A percentile compares a stretch with the other conserved stretches of the same genome.
Evolutionary conservation across 2,797 vertebrate genomes (phyloP).

Genomic region (Avahi laniger): DNA sequence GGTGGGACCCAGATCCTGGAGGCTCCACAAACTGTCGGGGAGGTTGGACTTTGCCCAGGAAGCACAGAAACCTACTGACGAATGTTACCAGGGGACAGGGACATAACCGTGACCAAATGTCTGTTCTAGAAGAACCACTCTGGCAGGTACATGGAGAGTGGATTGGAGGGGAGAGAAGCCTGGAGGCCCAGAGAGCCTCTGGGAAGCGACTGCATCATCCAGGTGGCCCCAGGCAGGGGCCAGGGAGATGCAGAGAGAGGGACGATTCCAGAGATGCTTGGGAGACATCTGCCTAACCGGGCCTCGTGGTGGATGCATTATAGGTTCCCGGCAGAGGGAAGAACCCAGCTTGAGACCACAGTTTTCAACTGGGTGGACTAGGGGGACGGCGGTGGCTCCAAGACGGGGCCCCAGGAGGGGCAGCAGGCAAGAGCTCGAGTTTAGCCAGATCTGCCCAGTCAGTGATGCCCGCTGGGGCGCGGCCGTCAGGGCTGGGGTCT

Average conservation of each 20-base stretch:
- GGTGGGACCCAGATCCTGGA: not conserved
- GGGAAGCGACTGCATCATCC: not conserved
- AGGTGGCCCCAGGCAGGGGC: not conserved
- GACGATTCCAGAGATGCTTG: not conserved
- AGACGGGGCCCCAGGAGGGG: not conserved
- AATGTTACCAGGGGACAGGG: not conserved
- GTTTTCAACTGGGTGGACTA: not conserved
- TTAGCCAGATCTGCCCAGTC: not conserved
- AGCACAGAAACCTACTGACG: not conserved
- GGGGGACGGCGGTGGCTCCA: not conserved
- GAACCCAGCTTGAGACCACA: not conserved
- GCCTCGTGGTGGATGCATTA: accelerated
- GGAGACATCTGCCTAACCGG: not conserved
- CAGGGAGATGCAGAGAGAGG: not conserved
- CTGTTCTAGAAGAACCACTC: not conserved
- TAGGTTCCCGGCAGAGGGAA: not conserved
- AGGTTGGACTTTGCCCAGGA: not conserved
- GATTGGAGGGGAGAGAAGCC: not conserved
- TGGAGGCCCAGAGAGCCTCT: too few species aligned
- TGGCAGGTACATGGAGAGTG: not conserved
- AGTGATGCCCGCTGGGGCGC: too few species aligned
- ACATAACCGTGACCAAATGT: not conserved
- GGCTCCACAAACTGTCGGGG: not conserved
- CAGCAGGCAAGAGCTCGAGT: not conserved
- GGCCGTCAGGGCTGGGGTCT: too few species aligned